phyloP scores from a whole-genome alignment of 2,888 invertebrate genomes.

The Folsomia manolachei region DNA sequence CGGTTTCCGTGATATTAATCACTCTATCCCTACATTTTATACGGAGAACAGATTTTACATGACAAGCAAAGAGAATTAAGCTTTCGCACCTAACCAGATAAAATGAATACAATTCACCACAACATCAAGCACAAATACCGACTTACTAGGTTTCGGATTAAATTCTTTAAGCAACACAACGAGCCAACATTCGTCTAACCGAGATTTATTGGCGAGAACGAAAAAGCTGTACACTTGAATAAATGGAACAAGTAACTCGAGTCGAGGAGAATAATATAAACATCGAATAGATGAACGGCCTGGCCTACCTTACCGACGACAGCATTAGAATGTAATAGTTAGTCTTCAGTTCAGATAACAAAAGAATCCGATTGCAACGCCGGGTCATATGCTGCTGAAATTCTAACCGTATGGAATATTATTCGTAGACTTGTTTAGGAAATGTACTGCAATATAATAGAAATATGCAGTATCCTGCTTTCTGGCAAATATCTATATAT shows the following conservation, averaged over 20 bases:
- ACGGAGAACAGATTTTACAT: neutral
- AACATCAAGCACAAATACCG: too few relatives aligned
- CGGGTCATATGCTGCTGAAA: neutral
- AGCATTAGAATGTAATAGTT: neutral
- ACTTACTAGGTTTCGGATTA: constrained; percentile 4
- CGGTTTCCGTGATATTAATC: neutral
- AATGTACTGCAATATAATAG: too few relatives aligned
- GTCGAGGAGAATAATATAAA: neutral
- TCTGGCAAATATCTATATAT: neutral
- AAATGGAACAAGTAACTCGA: constrained; percentile 14
- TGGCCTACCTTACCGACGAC: neutral
- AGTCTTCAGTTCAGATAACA: neutral
- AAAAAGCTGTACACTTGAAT: neutral
- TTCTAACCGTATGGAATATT: too few relatives aligned
- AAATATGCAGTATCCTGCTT: neutral
- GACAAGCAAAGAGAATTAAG: neutral
- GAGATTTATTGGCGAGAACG: constrained; percentile 21
- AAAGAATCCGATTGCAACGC: neutral
- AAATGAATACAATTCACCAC: too few relatives aligned
- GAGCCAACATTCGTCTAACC: too few relatives aligned
- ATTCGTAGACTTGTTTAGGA: too few relatives aligned
- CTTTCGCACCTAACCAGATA: too few relatives aligned
- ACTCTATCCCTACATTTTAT: neutral
- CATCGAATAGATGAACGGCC: neutral
- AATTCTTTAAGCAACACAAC: too few relatives aligned